phyloP scores from a whole-genome alignment of 1,140 invertebrate species.

The Limonius californicus region DNA sequence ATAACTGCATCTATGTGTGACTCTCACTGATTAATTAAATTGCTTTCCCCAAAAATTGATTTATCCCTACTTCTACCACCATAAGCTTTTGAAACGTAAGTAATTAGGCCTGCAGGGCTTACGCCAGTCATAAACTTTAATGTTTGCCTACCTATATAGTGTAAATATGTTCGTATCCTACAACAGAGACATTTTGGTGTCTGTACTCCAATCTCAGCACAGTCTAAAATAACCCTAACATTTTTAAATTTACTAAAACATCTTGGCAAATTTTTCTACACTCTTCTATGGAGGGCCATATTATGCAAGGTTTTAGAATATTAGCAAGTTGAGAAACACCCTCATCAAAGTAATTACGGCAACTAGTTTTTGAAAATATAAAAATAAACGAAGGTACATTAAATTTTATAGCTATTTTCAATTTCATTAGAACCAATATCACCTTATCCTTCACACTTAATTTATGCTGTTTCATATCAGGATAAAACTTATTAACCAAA shows the following conservation, averaged over 20 bases:
- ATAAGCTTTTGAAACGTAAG: slow-evolving; percentile 3
- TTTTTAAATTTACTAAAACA: not conserved
- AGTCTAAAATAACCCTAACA: not conserved
- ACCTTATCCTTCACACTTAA: no score
- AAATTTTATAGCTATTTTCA: no score
- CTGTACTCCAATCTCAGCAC: not conserved
- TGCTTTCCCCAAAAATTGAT: slow-evolving; percentile 2
- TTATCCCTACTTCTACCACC: slow-evolving; percentile 12
- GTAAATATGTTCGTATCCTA: slow-evolving; percentile 7
- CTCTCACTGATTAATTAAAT: not conserved
- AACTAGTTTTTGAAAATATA: no score
- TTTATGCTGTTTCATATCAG: no score
- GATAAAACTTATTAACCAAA: no score
- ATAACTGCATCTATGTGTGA: slow-evolving; percentile 15
- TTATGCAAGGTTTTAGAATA: no score
- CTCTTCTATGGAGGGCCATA: no score
- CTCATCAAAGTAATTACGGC: no score
- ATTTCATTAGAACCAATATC: no score
- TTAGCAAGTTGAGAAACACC: no score
- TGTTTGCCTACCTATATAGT: slow-evolving; percentile 17
- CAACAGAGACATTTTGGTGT: slow-evolving; percentile 14
- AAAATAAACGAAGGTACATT: no score
- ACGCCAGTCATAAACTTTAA: slow-evolving; percentile 13
- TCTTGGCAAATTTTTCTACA: not conserved
- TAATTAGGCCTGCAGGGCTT: slow-evolving; percentile 1